Base-by-base conservation (phyloP, 2,888 invertebrate genomes). In the Bruchidius siliquastri region DNA sequence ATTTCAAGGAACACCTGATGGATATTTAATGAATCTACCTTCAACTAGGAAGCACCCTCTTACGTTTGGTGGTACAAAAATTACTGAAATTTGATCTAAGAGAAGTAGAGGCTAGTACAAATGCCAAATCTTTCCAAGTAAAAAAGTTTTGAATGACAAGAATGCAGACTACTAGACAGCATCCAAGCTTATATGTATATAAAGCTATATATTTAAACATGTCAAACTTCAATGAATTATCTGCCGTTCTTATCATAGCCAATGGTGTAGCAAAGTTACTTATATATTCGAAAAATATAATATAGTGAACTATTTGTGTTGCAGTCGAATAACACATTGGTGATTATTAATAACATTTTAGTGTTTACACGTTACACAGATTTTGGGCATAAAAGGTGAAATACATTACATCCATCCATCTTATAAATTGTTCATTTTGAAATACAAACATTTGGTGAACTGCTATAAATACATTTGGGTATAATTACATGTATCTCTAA, bases 41-140 rank as follows among this genome's bases (percentile, higher is more conserved):
- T 49, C 49, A 49, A 13, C 49, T 49, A 49, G 49, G 49, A 49
- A 18, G 18, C 49, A 49, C 49, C 13, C 6, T 18, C 18, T 49
- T 70, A 69, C 2, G 67, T 69, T 68, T 49, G 49, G 49, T 13
- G 49, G 72, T 69, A 72, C 70, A 74, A 68, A 73, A 74, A 72
- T 71, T 76, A 73, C 76, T 76, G 76, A 76, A 76, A 72, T 76
- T 77, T 77, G 76, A 77, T 76, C 72, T 76, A 72, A 74, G 72
- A 70, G 49, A 21, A 67, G 66, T 74, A 76, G 72, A 73, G 76
- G 71, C 73, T 75, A 75, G 67, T 49, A 49, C 49, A 49, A 49
- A 49, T 49, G 49, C 49, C 49, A 13, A 49, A 49, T 49, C 3
- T 49, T 49, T 18, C 18, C 49, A 49, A 8, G 49, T 49, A 49